Evolutionary conservation across 2,113 vertebrate species (phyloP), one percentile per base, ranked within the genome.

Genomic region (Megaceryle maxima): DNA sequence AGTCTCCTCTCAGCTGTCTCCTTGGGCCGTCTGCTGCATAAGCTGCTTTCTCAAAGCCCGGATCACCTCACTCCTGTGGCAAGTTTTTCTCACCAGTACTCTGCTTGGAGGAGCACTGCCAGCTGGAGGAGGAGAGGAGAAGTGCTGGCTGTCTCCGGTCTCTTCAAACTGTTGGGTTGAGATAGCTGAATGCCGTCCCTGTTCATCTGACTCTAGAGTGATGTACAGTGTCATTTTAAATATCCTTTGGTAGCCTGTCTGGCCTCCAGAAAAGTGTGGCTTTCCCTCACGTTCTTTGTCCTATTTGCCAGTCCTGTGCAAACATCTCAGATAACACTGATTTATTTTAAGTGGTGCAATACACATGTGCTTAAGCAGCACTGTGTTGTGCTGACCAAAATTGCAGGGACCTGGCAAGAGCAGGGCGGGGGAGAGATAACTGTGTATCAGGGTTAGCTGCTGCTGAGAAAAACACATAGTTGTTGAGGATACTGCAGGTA

Each of bases 11-110:
- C 37, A 8, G 37, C 37, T 37, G 5, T 82, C 10, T 68, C 17
- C 18, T 29, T 82, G n/a, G 50, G 41, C 13, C 1, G 0, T 16
- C 24, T 2, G 0, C 17, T 16, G 28, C 5, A 21, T 1, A 3
- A 77, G 33, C 66, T 90, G 20, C 25, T 66, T 82, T 70, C 37
- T 17, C 8, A 63, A 70, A 72, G 20, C 16, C 17, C 4, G 7
- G 7, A 15, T 33, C 13, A 17, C 8, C 14, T 77, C 25, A 4
- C 21, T 35, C 10, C 2, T 19, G 29, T 25, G 60, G 39, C 44
- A 64, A 62, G 1, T 62, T n/a, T 78, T 80, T 75, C 37, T 80
- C 26, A 21, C n/a, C 13, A 19, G 13, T 50, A 46, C 83, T 62
- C 37, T 46, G 11, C n/a, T 85, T 41, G 20, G 19, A 62, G 50